Percentiles rank a stretch among this genome's conserved stretches.
phyloP scores from a whole-genome alignment of 1,140 invertebrate genomes.

The Ceratina calcarata region DNA sequence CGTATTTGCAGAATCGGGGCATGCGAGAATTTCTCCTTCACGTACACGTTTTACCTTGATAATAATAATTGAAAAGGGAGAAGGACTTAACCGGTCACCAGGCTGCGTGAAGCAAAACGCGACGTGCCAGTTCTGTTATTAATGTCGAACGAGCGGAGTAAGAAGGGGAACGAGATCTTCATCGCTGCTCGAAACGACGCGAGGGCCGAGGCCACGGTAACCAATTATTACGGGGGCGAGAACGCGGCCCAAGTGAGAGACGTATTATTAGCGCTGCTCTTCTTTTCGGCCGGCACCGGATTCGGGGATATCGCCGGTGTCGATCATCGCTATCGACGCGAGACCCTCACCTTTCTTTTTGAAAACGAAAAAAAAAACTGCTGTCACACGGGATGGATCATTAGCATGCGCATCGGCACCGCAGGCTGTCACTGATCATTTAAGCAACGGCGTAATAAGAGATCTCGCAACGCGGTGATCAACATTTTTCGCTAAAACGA shows the following conservation, averaged over 20 bases:
- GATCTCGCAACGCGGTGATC: not conserved
- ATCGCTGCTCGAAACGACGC: slow-evolving; percentile 52
- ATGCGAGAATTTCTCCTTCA: not conserved
- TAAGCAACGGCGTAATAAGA: slow-evolving; percentile 1
- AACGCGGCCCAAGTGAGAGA: slow-evolving; percentile 43
- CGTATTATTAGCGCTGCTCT: slow-evolving; percentile 64
- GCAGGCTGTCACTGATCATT: slow-evolving; percentile 8
- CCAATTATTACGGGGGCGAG: slow-evolving; percentile 68
- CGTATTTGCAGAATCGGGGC: too few relatives aligned
- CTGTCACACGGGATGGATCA: slow-evolving; percentile 24
- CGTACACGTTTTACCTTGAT: not conserved
- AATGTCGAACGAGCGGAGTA: slow-evolving; percentile 33
- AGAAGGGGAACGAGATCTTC: slow-evolving; percentile 57
- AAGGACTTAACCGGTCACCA: not conserved
- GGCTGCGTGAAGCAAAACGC: slow-evolving; percentile 12
- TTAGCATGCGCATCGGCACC: slow-evolving; percentile 13
- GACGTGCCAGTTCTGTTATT: slow-evolving; percentile 44
- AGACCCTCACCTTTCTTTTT: not conserved
- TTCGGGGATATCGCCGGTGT: slow-evolving; percentile 54
- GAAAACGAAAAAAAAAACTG: not conserved
- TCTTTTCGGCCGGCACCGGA: slow-evolving; percentile 50
- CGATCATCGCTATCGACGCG: slow-evolving; percentile 53
- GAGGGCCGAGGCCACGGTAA: slow-evolving; percentile 53
- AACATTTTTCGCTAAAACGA: slow-evolving; percentile 10
- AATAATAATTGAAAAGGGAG: not conserved